Base-by-base conservation (phyloP, 2,888 invertebrate species). In the Leptogaster cylindrica region DNA sequence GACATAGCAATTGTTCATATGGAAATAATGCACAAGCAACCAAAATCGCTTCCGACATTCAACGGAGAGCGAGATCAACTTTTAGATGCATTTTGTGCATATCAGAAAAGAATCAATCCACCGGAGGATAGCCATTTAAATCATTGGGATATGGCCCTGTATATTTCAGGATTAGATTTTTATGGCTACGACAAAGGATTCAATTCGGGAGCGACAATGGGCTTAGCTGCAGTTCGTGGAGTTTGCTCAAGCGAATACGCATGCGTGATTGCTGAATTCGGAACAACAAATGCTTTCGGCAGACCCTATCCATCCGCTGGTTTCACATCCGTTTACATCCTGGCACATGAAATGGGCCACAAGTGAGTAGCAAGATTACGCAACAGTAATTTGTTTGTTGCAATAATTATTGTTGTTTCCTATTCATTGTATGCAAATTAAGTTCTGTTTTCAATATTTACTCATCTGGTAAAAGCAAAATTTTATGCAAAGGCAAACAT, bases 301-400 rank as follows among this genome's bases (percentile, higher is more conserved):
- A 87, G 89, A 70, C 91, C 91, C 1, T 91, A 90, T 80, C 91
- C 91, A 3, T 91, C 91, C 33, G 89, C 91, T 20, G 91, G 92
- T n/a, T 91, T 91, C 78, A 90, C 90, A 14, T 90, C 91, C 55
- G 89, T 92, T 74, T 92, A 90, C 79, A 89, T 92, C 76, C 85
- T 91, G 70, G 91, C 91, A 0, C 92, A 92, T 77, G 92, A 92
- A 83, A 91, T 92, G 69, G 92, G 91, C 70, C 92, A 90, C 80
- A 91, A 91, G 91, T 91, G 84, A 82, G 84, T 52, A n/a, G 5
- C 52, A 70, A 75, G n/a, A n/a, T n/a, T n/a, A n/a, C n/a, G n/a
- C n/a, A n/a, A n/a, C n/a, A n/a, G n/a, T n/a, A n/a, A n/a, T n/a
- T n/a, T n/a, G n/a, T n/a, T n/a, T n/a, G n/a, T n/a, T n/a, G n/a